Base-by-base conservation (phyloP, 1,140 invertebrate species). In the Polypedilum pembai region DNA sequence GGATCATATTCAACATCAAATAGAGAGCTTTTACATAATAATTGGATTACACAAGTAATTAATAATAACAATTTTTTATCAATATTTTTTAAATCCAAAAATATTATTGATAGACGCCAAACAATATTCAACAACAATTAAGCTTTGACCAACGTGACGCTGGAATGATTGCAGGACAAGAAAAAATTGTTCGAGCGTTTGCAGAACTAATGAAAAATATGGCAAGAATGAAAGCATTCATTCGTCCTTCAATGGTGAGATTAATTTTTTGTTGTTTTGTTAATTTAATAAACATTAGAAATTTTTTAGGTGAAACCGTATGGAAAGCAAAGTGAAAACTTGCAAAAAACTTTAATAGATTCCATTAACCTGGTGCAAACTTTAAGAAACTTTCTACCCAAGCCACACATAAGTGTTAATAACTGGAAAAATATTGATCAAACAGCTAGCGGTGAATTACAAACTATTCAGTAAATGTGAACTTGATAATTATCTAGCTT, bases 381-480 rank as follows among this genome's bases (percentile, higher is more conserved):
- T 10, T 82, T 94, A 74, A 85, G 92, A 69, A 93, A 90, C 81
- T 92, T 92, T 78, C 82, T 94, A 77, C 92, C 92, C 74, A 91
- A 91, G 15, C 92, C 92, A 2, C 91, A 93, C 81, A 93, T 93
- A 78, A 90, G 91, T 78, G 91, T 93, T 17, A 92, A 90, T 76
- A 92, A 91, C 75, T 93, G 92, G 92, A 94, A 93, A 81, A 93
- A 92, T 80, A 91, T 93, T 80, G 90, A 91, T 79, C 91, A 92
- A 82, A 87, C 91, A 33, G 5, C 24, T 33, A 5, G 24, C 5
- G 24, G 24, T 81, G 86, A 88, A 84, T 88, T 82, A 80, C 80
- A n/a, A 56, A 83, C 41, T 12, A 74, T 74, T 20, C 65, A 69
- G 20, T 69, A 21, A 69, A 69, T 8, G 8, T 69, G 15, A 8